A percentile compares a stretch with the other conserved stretches of the same genome.
Conservation (phyloP, 2,113 vertebrate species). For the Narcine bancroftii region DNA sequence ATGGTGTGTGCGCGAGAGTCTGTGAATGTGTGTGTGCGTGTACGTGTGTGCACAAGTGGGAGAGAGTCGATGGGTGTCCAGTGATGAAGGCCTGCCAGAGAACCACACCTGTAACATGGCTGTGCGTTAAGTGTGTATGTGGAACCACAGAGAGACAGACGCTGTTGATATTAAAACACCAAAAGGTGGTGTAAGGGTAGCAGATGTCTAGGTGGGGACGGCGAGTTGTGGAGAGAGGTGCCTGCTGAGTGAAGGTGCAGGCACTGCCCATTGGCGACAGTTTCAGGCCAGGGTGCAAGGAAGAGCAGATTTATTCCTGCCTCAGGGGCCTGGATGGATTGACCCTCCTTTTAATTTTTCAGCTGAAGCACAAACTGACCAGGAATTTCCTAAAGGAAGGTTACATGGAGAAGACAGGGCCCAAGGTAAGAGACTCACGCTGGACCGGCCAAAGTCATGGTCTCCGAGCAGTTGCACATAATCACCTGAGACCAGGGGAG, state of each 20-base stretch:
- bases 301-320: not conserved
- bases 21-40: not conserved
- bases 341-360: conserved; percentile 40
- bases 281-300: too few species aligned
- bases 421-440: conserved; percentile 57
- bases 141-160: too few species aligned
- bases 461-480: not conserved
- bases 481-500: not conserved
- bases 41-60: not conserved
- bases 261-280: not conserved
- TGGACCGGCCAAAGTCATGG: not conserved
- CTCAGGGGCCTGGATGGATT: too few species aligned
- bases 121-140: too few species aligned
- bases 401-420: conserved; percentile 89
- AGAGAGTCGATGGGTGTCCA: not conserved
- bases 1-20: not conserved
- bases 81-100: too few species aligned
- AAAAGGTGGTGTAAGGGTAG: too few species aligned
- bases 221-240: not conserved
- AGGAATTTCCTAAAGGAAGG: conserved; percentile 80
- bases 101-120: too few species aligned
- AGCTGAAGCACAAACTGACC: conserved; percentile 74
- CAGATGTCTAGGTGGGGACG: not conserved
- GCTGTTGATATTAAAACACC: too few species aligned
- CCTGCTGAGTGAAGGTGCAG: not conserved